Evolutionary conservation across 2,113 vertebrate species (phyloP).

Genomic region (Formicarius rufipectus): DNA sequence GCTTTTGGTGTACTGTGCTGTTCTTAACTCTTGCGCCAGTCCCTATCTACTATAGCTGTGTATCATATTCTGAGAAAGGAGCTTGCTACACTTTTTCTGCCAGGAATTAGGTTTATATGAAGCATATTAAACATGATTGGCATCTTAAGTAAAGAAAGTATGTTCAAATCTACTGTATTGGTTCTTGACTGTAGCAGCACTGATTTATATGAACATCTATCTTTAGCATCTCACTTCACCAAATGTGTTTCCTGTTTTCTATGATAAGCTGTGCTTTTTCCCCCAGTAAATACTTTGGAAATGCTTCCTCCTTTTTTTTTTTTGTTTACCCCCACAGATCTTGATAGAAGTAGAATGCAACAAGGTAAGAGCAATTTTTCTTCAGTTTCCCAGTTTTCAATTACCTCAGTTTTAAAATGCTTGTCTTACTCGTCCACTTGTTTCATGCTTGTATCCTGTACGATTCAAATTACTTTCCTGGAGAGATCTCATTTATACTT

Average conservation of each 20-base stretch:
- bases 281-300: background rate
- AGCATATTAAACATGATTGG: background rate
- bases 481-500: background rate
- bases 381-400: background rate
- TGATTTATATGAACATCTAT: background rate
- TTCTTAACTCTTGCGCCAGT: background rate
- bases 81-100: background rate
- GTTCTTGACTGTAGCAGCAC: background rate
- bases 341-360: conserved; percentile 51
- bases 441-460: background rate
- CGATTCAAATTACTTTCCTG: background rate
- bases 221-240: background rate
- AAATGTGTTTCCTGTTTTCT: background rate
- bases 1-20: background rate
- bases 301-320: background rate
- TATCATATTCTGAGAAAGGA: background rate
- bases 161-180: background rate
- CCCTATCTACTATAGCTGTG: background rate
- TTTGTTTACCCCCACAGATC: background rate
- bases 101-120: background rate
- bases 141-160: background rate
- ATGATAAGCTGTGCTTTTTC: background rate
- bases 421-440: background rate
- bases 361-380: conserved; percentile 41
- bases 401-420: background rate